Percentiles rank a stretch among this genome's conserved stretches.
Conservation (phyloP, 2,113 vertebrate genomes). For the Ardeotis arabs region DNA sequence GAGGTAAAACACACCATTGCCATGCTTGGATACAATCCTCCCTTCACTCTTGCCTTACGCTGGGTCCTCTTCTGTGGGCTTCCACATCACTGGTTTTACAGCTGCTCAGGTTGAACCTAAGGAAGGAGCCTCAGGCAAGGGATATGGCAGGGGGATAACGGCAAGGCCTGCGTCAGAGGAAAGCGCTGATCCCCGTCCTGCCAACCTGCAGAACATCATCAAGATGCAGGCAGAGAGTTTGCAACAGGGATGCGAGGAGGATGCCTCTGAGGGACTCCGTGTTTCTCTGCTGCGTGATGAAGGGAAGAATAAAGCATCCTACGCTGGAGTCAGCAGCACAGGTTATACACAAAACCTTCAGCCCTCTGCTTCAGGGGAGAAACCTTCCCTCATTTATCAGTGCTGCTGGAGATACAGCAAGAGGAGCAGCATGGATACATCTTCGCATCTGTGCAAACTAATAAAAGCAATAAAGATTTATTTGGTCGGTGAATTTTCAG, state of each 20-base stretch:
- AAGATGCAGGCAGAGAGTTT: background rate
- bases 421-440: background rate
- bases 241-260: background rate
- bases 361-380: fast-evolving
- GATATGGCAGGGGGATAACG: background rate
- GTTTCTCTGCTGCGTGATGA: fast-evolving
- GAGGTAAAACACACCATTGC: background rate
- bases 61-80: fast-evolving
- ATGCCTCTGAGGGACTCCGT: background rate
- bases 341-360: background rate
- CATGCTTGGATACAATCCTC: fast-evolving
- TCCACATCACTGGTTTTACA: background rate
- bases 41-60: background rate
- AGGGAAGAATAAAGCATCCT: background rate
- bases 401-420: background rate
- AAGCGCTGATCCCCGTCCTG: fast-evolving
- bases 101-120: background rate
- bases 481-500: background rate
- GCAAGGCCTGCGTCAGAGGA: background rate
- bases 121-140: background rate
- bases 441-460: background rate
- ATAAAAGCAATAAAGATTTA: background rate
- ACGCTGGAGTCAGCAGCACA: fast-evolving
- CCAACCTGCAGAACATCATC: background rate
- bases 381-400: background rate